Percentiles rank a stretch among this genome's conserved stretches.
Evolutionary conservation across 2,888 invertebrate species (phyloP).

Genomic region (Caenorhabditis macrosperma): DNA sequence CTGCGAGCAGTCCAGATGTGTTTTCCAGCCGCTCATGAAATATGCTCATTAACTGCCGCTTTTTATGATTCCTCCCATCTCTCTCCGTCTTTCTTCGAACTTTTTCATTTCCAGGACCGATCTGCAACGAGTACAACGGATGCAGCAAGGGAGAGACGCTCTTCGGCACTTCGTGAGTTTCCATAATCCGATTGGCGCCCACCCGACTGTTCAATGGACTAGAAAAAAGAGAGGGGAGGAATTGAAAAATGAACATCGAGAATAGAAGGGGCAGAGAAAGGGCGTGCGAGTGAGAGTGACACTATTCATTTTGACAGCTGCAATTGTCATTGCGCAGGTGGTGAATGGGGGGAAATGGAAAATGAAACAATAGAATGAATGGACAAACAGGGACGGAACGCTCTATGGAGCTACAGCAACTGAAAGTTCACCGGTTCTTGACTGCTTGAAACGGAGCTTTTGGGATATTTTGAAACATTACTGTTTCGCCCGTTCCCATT

Average conservation of each 20-base stretch:
- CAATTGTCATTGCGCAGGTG: slow-evolving; percentile 40
- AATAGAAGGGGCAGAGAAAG: neutral
- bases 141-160: slow-evolving; percentile 69
- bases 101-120: slow-evolving; percentile 56
- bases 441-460: too few species aligned
- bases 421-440: too few species aligned
- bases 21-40: slow-evolving; percentile 30
- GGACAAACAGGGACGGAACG: too few species aligned
- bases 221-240: neutral
- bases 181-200: slow-evolving; percentile 19
- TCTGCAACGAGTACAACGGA: slow-evolving; percentile 75
- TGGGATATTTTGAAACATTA: too few species aligned
- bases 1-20: slow-evolving; percentile 47
- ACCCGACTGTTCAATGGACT: neutral
- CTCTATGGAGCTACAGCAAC: too few species aligned
- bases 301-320: slow-evolving; percentile 54
- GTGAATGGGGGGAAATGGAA: neutral
- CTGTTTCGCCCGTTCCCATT: too few species aligned
- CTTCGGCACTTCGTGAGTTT: slow-evolving; percentile 68
- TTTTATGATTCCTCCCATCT: slow-evolving; percentile 7
- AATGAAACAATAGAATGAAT: slow-evolving; percentile 11
- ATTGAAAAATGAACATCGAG: slow-evolving; percentile 22
- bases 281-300: slow-evolving; percentile 3
- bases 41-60: slow-evolving; percentile 5
- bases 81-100: too few species aligned